A percentile compares a stretch with the other conserved stretches of the same genome.
These are phyloP conservation scores for Muricea muricata DNA, from an alignment of 92 coral and sea anemone genomes.

Conservation along the genomic window DNA sequence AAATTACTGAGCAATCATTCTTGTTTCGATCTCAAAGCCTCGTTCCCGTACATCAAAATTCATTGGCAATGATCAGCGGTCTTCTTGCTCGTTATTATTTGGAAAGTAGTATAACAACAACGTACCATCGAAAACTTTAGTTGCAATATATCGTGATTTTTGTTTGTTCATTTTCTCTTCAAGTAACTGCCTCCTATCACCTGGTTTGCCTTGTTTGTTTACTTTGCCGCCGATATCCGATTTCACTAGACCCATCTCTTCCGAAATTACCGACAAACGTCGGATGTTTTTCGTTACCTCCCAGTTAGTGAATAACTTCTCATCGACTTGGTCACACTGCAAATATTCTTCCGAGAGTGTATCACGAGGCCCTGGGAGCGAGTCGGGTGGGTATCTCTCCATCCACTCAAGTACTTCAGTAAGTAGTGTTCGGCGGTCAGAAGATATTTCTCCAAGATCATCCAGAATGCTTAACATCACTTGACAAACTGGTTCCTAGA, in stretches of 20 bases:
- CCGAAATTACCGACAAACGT: constrained; percentile 3
- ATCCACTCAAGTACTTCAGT: constrained; percentile 28
- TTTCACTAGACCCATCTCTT: constrained; percentile 17
- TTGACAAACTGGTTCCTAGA: constrained; percentile 13
- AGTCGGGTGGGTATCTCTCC: constrained; percentile 11
- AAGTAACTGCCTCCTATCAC: neutral
- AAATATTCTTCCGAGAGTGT: neutral
- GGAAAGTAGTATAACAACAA: no score
- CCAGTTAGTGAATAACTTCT: neutral
- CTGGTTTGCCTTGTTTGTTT: constrained; percentile 14
- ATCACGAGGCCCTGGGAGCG: neutral
- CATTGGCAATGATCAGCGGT: no score
- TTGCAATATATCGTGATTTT: constrained; percentile 7
- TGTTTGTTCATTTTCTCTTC: constrained; percentile 39
- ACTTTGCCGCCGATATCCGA: neutral
- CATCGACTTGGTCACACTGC: neutral
- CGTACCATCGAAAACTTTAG: constrained; percentile 31
- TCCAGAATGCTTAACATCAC: constrained; percentile 17
- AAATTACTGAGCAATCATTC: no score
- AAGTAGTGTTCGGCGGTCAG: constrained; percentile 3
- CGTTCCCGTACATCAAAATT: no score
- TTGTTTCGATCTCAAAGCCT: no score
- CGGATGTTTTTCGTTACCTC: constrained; percentile 12
- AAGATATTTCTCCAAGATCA: neutral
- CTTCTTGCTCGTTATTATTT: no score